Evolutionary conservation across 2,888 invertebrate species (phyloP).

Genomic region (Timema cristinae): DNA sequence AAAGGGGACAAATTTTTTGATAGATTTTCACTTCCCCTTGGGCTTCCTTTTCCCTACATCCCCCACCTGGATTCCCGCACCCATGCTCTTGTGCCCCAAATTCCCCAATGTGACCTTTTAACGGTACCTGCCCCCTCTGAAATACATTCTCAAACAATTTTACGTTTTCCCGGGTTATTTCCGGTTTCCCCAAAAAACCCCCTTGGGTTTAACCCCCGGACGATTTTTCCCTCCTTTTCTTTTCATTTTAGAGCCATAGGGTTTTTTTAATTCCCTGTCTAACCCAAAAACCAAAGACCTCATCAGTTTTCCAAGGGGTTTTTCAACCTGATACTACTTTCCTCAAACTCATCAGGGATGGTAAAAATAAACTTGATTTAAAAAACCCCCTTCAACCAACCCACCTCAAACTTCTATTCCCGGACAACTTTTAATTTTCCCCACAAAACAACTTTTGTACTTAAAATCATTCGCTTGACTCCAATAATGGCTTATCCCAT

Average conservation of each 20-base stretch:
- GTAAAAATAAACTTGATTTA: constrained; percentile 3
- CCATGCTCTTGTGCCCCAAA: not conserved
- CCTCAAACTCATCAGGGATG: not conserved
- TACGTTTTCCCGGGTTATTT: not conserved
- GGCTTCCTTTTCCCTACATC: not conserved
- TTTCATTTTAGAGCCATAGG: not conserved
- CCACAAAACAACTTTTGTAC: constrained; percentile 18
- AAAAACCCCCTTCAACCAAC: not conserved
- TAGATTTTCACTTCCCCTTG: not conserved
- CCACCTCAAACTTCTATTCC: not conserved
- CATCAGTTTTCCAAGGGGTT: no score
- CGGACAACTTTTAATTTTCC: constrained; percentile 11
- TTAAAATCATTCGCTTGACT: not conserved
- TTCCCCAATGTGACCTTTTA: not conserved
- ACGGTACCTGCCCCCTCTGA: not conserved
- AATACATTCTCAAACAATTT: not conserved
- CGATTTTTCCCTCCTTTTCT: not conserved
- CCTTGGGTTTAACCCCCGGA: not conserved
- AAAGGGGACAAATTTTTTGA: not conserved
- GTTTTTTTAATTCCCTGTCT: not conserved
- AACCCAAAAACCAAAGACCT: no score
- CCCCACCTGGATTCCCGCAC: not conserved
- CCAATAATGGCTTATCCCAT: not conserved
- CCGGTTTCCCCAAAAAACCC: not conserved
- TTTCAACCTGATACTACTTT: not conserved